Evolutionary conservation across 1,140 invertebrate genomes (phyloP).

Genomic region (Oedothorax gibbosus): DNA sequence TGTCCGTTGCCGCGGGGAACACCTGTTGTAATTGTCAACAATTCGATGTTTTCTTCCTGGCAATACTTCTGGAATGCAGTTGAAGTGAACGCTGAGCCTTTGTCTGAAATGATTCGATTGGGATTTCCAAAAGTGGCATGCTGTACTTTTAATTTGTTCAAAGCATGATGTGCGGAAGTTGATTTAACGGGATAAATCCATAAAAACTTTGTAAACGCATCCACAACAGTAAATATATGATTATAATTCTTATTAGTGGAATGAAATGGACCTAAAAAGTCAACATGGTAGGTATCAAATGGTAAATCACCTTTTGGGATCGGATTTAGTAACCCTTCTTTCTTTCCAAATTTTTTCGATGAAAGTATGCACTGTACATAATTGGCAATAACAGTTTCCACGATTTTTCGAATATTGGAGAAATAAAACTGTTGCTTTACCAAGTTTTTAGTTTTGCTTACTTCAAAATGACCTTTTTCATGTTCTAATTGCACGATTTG

Average conservation of each 20-base stretch:
- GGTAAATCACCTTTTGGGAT: conserved; percentile 13
- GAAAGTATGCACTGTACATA: conserved; percentile 15
- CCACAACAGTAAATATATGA: conserved; percentile 37
- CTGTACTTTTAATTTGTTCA: conserved; percentile 3
- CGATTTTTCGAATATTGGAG: not conserved
- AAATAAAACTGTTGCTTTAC: not conserved
- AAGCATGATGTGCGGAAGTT: not conserved
- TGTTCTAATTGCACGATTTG: not conserved
- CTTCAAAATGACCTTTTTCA: conserved; percentile 20
- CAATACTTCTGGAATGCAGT: not conserved
- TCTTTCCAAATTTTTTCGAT: conserved; percentile 5
- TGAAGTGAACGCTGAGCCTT: not conserved
- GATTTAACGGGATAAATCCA: conserved; percentile 39
- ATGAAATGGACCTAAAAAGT: conserved; percentile 20
- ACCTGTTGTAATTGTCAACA: not conserved
- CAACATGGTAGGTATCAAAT: conserved; percentile 6
- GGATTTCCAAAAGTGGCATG: conserved; percentile 4
- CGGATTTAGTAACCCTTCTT: conserved; percentile 1
- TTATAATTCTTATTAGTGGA: conserved; percentile 38
- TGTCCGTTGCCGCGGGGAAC: not conserved
- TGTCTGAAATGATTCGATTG: not conserved
- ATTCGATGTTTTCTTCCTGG: not conserved
- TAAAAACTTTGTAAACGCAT: conserved; percentile 24
- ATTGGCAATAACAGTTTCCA: conserved; percentile 4
- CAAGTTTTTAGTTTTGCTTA: conserved; percentile 6